Evolutionary conservation across 1,140 invertebrate species (phyloP), one percentile per base, ranked within the genome.

Genomic region (Drosophila sturtevanti): DNA sequence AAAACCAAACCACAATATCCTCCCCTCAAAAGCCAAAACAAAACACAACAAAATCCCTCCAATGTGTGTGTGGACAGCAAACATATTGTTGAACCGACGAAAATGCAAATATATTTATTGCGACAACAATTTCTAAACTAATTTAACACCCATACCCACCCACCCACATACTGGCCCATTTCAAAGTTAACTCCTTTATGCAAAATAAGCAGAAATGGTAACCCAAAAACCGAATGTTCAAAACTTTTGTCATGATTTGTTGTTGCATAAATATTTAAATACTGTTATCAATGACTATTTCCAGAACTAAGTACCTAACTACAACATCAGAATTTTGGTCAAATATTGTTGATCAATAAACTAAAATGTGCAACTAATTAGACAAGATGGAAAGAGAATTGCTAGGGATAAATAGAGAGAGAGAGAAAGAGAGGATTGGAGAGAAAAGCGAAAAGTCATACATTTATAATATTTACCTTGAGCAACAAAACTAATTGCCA

Each of bases 91-190:
- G 81, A 64, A 56, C 16, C 63, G 41, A 48, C 41, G 41, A 48
- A 77, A 72, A 79, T 81, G 68, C 66, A 84, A 79, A 84, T 84
- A 77, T 84, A 79, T 84, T 79, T 84, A 84, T 84, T 63, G 80
- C 66, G 59, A 58, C 76, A 84, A 84, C 81, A 79, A 84, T 84
- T 84, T 77, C 76, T 70, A 77, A 84, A 79, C 76, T 84, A 84
- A 84, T 76, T 84, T 84, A 84, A 79, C 72, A 48, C 41, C 41
- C 41, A 48, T 16, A 18, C 41, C 12, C 41, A 48, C 41, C 41
- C 41, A n/a, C 16, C 14, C n/a, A 12, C 4, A 16, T 14, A 79
- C 31, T n/a, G n/a, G 48, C 18, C 35, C 27, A 24, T 31, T 44
- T 56, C 44, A 22, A 65, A 73, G 60, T 52, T n/a, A 22, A 11